A percentile compares a stretch with the other conserved stretches of the same genome.
These are phyloP conservation scores for Hydrozoanthus gracilis DNA, from an alignment of 92 coral and sea anemone species.

Conservation along the genomic window DNA sequence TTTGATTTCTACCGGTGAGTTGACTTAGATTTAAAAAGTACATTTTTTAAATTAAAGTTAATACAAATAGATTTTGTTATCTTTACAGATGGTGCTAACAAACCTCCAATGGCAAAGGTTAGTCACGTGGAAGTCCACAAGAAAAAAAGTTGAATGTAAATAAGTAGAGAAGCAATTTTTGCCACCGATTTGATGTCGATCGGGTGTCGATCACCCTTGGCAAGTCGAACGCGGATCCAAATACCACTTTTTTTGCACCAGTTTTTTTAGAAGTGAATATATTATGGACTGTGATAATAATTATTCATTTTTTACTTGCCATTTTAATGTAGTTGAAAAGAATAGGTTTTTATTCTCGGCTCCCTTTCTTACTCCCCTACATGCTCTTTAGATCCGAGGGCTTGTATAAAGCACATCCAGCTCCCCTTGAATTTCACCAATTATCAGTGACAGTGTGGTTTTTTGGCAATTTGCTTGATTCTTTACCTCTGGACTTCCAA, in stretches of 20 bases:
- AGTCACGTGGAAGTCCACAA: not conserved
- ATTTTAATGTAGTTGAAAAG: not conserved
- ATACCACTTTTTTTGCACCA: no score
- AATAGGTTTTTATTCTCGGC: not conserved
- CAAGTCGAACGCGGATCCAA: no score
- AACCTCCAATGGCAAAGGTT: constrained; percentile 25
- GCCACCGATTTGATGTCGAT: no score
- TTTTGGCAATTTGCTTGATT: not conserved
- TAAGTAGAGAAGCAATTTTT: no score
- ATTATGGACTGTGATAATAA: no score
- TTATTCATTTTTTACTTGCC: not conserved
- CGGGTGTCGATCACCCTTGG: no score
- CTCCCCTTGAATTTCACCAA: not conserved
- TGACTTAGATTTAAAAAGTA: not conserved
- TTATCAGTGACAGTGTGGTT: not conserved
- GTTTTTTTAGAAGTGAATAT: no score
- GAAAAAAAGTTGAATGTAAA: not conserved
- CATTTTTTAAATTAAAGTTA: not conserved
- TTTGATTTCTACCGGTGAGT: constrained; percentile 31
- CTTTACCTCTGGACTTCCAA: not conserved
- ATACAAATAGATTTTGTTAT: not conserved
- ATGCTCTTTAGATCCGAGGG: not conserved
- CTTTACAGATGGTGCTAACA: constrained; percentile 34
- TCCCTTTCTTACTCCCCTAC: not conserved
- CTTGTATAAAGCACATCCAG: not conserved